phyloP scores from a whole-genome alignment of 2,888 invertebrate genomes.

The Microctonus aethiopoides region DNA sequence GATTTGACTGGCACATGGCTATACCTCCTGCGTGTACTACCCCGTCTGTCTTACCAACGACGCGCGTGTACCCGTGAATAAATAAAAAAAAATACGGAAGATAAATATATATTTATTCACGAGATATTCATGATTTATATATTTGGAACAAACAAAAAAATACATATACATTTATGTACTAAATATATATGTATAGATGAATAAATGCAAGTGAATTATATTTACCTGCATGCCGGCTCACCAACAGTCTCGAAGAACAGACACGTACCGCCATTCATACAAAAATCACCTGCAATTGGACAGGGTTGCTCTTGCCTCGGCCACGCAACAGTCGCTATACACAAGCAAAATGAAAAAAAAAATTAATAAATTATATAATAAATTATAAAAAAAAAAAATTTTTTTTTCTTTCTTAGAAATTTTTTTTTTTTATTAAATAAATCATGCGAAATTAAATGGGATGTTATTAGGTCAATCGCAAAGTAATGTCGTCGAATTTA shows the following conservation, averaged over 20 bases:
- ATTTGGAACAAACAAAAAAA: background rate
- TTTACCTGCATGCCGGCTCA: slow-evolving; percentile 89
- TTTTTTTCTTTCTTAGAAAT: no score
- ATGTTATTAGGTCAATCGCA: no score
- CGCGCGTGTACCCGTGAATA: slow-evolving; percentile 25
- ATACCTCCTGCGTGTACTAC: slow-evolving; percentile 24
- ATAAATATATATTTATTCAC: slow-evolving; percentile 25
- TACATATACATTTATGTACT: background rate
- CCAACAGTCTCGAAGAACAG: slow-evolving; percentile 82
- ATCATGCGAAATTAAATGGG: no score
- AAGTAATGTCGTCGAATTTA: no score
- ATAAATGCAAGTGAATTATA: slow-evolving; percentile 51
- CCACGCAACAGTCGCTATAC: slow-evolving; percentile 70
- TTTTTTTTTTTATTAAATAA: no score
- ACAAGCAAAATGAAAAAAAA: slow-evolving; percentile 32
- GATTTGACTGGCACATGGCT: slow-evolving; percentile 31
- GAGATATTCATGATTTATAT: background rate
- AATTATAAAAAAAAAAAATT: background rate
- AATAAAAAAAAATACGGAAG: slow-evolving; percentile 22
- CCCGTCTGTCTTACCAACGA: slow-evolving; percentile 27
- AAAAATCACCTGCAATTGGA: slow-evolving; percentile 79
- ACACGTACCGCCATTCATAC: slow-evolving; percentile 90
- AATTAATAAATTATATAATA: background rate
- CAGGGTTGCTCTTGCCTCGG: slow-evolving; percentile 74
- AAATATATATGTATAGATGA: background rate